These are phyloP conservation scores for Sesamia inferens DNA, from an alignment of 2,888 invertebrate species.

Conservation along the genomic window DNA sequence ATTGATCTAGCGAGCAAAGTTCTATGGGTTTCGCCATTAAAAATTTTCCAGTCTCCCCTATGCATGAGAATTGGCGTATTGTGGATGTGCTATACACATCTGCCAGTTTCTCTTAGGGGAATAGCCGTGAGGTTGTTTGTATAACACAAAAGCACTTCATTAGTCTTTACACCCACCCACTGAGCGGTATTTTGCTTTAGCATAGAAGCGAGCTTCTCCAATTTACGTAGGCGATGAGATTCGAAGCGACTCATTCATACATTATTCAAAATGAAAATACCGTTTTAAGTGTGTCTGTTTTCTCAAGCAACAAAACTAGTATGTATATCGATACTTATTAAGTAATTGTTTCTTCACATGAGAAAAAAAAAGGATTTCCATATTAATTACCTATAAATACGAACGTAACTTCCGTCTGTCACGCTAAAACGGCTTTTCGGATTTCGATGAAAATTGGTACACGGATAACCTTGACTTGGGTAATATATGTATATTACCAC, in stretches of 20 bases:
- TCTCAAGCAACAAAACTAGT: neutral
- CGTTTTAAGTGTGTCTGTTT: slow-evolving; percentile 3
- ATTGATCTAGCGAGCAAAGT: neutral
- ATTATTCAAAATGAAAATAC: slow-evolving; percentile 41
- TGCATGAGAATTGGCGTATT: neutral
- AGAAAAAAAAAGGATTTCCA: no score
- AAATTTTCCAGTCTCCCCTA: neutral
- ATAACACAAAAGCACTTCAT: slow-evolving; percentile 30
- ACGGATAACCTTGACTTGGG: no score
- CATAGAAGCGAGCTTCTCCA: slow-evolving; percentile 19
- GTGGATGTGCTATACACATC: neutral
- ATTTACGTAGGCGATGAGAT: slow-evolving; percentile 19
- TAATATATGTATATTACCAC: neutral
- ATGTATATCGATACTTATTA: neutral
- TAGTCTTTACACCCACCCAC: slow-evolving; percentile 28
- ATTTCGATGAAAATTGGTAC: no score
- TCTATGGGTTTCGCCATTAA: neutral
- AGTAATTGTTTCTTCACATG: no score
- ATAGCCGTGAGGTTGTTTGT: slow-evolving; percentile 1
- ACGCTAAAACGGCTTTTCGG: no score
- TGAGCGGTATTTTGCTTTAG: neutral
- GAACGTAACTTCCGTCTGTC: no score
- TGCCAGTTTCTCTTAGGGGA: neutral
- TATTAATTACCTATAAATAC: no score
- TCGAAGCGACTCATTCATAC: slow-evolving; percentile 18